Conservation (phyloP, 2,888 invertebrate species). For the Poecilus cupreus region DNA sequence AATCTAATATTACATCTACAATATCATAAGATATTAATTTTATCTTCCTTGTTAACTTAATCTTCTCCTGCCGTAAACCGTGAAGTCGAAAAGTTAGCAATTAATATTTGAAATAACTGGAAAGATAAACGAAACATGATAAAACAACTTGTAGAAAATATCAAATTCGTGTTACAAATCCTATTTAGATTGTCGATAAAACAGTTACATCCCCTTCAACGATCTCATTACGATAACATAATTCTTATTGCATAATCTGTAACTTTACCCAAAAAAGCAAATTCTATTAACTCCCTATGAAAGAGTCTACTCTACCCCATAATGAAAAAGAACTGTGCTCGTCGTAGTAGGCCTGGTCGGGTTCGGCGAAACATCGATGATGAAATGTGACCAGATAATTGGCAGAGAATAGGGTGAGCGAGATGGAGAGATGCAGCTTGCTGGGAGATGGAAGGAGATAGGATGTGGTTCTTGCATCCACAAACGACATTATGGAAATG, state of each 20-base stretch:
- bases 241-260: background rate
- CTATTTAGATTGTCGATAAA: background rate
- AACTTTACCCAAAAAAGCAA: background rate
- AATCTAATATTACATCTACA: background rate
- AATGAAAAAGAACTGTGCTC: background rate
- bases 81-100: background rate
- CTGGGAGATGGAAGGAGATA: background rate
- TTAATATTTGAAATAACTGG: background rate
- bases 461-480: background rate
- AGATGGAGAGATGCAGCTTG: background rate
- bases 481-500: slow-evolving; percentile 51
- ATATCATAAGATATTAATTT: background rate
- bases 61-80: background rate
- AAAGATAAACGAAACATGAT: background rate
- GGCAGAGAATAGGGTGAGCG: slow-evolving; percentile 5
- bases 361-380: slow-evolving; percentile 1
- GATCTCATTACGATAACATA: slow-evolving; percentile 1
- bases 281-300: background rate
- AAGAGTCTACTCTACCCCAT: background rate
- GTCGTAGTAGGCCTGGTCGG: background rate
- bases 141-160: background rate
- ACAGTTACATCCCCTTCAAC: background rate
- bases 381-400: slow-evolving; percentile 42
- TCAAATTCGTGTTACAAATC: background rate
- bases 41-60: background rate